Evolutionary conservation across 1,140 invertebrate species (phyloP).

Genomic region (Drosophila setifemur): DNA sequence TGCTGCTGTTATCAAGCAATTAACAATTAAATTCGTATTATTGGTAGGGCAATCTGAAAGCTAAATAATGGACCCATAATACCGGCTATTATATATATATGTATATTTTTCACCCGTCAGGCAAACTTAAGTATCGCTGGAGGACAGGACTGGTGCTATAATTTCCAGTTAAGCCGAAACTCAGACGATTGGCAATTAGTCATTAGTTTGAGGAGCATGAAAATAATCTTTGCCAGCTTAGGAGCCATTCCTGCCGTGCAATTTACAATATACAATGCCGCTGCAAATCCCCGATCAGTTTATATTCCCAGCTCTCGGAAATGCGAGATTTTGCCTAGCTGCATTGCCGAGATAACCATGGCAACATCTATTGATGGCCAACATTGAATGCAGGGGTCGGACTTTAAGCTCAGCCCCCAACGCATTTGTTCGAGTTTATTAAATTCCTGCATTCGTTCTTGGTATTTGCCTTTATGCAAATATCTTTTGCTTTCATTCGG

Average conservation of each 20-base stretch:
- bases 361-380: not conserved
- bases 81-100: not conserved
- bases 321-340: not conserved
- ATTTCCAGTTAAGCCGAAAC: not conserved
- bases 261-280: not conserved
- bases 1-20: constrained; percentile 17
- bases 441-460: constrained; percentile 18
- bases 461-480: constrained; percentile 1
- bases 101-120: too few species aligned
- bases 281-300: not conserved
- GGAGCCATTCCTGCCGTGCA: not conserved
- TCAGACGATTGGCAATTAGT: not conserved
- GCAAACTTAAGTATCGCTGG: too few species aligned
- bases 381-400: not conserved
- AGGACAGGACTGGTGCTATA: not conserved
- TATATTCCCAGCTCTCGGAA: not conserved
- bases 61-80: too few species aligned
- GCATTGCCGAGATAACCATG: not conserved
- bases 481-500: not conserved
- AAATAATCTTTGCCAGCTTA: not conserved
- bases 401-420: not conserved
- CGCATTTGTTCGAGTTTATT: constrained; percentile 5
- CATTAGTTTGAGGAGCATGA: not conserved
- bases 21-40: not conserved
- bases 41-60: not conserved